A percentile compares a stretch with the other conserved stretches of the same genome.
These are phyloP conservation scores for Serranus cabrilla DNA, from an alignment of 2,797 vertebrate genomes.

Conservation along the genomic window DNA sequence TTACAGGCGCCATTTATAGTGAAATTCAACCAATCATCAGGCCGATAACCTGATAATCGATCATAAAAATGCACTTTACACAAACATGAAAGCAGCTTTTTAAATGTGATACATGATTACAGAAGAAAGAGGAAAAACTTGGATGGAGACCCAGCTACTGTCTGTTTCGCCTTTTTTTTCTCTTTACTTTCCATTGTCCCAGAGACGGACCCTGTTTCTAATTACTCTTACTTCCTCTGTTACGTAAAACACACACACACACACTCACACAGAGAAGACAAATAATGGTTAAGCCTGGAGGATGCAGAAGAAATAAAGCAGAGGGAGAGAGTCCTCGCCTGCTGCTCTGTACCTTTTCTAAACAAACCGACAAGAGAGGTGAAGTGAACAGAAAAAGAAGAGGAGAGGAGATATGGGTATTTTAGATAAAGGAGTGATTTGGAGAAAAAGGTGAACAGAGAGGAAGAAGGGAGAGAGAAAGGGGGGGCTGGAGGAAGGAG, in stretches of 20 bases:
- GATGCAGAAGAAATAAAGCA: constrained; percentile 38
- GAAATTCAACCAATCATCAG: neutral
- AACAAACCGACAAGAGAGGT: constrained; percentile 3
- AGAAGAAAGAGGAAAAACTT: constrained; percentile 16
- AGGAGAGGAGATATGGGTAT: neutral
- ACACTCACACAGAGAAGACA: constrained; percentile 10
- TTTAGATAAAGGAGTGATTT: neutral
- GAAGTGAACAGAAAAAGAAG: neutral
- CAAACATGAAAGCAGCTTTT: neutral
- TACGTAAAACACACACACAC: constrained; percentile 47
- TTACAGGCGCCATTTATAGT: neutral
- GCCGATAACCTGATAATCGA: neutral
- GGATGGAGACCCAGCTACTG: constrained; percentile 38
- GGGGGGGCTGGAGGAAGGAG: neutral
- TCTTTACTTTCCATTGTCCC: constrained; percentile 37
- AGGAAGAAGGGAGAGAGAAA: neutral
- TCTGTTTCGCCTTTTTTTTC: constrained; percentile 19
- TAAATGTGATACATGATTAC: neutral
- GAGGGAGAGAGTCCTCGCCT: neutral
- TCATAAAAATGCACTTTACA: neutral
- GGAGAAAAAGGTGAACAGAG: neutral
- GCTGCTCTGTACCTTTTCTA: constrained; percentile 12
- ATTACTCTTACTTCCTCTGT: constrained; percentile 64
- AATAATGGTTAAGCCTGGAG: constrained; percentile 36
- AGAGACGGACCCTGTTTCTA: constrained; percentile 55